Conservation (phyloP, 1,140 invertebrate species). For the Heliconius nattereri region DNA sequence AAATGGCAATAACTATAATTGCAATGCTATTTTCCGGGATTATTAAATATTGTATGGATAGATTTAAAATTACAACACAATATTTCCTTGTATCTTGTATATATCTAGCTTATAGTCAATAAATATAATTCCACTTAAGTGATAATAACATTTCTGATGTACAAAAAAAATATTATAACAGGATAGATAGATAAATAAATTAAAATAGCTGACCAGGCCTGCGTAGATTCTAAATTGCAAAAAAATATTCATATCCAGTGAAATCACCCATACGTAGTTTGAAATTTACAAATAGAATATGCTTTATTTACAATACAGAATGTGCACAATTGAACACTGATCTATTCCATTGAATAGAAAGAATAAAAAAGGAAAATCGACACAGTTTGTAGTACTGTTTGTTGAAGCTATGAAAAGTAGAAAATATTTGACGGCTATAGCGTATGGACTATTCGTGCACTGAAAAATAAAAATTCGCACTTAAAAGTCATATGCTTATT, state of each 20-base stretch:
- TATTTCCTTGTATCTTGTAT: too few species aligned
- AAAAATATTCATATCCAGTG: neutral
- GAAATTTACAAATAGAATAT: neutral
- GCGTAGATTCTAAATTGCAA: neutral
- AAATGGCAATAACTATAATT: too few species aligned
- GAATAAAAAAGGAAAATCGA: neutral
- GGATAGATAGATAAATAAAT: neutral
- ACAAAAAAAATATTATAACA: neutral
- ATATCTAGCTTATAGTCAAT: too few species aligned
- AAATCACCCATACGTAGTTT: neutral
- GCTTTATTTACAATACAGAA: neutral
- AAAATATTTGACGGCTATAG: neutral
- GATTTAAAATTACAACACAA: too few species aligned
- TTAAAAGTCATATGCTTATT: too few species aligned
- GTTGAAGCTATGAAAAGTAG: neutral
- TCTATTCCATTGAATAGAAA: neutral
- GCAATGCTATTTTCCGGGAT: too few species aligned
- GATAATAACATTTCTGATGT: neutral
- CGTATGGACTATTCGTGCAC: neutral
- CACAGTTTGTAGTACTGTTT: neutral
- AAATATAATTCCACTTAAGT: too few species aligned
- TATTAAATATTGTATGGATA: too few species aligned
- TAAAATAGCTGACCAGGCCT: neutral
- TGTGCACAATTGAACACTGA: conserved; percentile 10
- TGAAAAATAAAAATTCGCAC: neutral